Evolutionary conservation across 1,140 invertebrate genomes (phyloP), one percentile per base, ranked within the genome.

Genomic region (Chionoecetes opilio): DNA sequence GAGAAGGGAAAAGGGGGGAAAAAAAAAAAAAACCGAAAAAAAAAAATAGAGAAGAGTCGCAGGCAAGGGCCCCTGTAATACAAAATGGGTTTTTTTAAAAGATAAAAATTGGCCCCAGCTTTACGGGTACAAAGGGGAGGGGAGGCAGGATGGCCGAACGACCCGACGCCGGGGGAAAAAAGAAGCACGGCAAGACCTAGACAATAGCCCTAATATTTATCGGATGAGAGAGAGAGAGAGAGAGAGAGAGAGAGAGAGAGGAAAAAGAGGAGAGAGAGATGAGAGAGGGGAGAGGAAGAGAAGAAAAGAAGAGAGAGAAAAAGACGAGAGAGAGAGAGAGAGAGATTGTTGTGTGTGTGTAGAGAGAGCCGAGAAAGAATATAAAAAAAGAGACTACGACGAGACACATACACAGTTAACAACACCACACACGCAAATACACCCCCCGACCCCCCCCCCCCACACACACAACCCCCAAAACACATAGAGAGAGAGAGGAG

Each of bases 191-290:
- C n/a, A 75, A 75, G 63, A 75, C 63, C 63, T 75, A 75, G 21
- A 75, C 63, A 75, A 75, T 75, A n/a, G 63, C 63, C 11, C 63
- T 75, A 75, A 75, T 75, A 75, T 75, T 75, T 75, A 75, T 75
- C 63, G 63, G 63, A 21, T 21, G 8, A 26, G 0, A 6, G 63
- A 21, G 63, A 75, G 63, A 75, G 63, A 75, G 63, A 75, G 63
- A 75, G n/a, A 29, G 35, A 38, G n/a, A 41, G 35, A 88, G 86
- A 88, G 86, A 88, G 86, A 88, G 86, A 88, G 86, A 88, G 86
- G 41, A 32, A 86, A 14, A 86, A 32, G 34, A 14, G 17, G 31
- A 86, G 35, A 31, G 85, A 86, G 85, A 34, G 85, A 14, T n/a
- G 35, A 88, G 35, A 41, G n/a, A 88, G 86, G 31, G 31, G 85